Conservation (phyloP, 2,797 vertebrate species). For the Lagorchestes hirsutus region DNA sequence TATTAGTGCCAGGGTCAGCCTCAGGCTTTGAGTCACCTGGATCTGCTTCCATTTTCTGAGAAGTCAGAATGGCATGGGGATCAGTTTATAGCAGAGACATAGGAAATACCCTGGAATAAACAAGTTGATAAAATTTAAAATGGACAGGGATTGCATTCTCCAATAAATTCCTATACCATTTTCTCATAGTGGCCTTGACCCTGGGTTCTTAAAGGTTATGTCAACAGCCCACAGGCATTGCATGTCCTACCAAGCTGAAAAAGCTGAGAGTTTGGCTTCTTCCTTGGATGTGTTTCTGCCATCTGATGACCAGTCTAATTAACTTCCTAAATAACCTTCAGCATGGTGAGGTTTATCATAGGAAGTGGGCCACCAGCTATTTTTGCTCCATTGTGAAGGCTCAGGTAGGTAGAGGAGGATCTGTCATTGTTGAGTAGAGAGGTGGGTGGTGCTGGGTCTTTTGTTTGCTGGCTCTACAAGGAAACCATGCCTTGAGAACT, state of each 20-base stretch:
- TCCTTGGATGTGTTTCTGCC: neutral
- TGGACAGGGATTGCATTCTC: neutral
- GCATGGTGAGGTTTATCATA: neutral
- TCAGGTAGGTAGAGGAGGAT: neutral
- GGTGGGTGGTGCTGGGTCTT: neutral
- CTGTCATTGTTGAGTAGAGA: neutral
- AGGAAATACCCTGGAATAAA: neutral
- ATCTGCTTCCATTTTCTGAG: neutral
- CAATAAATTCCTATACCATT: neutral
- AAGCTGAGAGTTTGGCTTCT: neutral
- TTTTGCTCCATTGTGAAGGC: neutral
- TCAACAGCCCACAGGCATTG: neutral
- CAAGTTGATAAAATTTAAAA: neutral
- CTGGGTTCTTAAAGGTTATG: neutral
- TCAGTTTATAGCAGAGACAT: neutral
- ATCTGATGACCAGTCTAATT: neutral
- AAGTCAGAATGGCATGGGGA: neutral
- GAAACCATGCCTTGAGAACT: neutral
- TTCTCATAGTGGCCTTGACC: neutral
- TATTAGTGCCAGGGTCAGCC: neutral
- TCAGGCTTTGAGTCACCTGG: neutral
- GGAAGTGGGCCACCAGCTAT: neutral
- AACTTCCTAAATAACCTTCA: neutral
- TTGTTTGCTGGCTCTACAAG: neutral
- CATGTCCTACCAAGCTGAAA: neutral